These are phyloP conservation scores for Drosophila erecta DNA, from an alignment of 1,140 invertebrate genomes.

Conservation along the genomic window DNA sequence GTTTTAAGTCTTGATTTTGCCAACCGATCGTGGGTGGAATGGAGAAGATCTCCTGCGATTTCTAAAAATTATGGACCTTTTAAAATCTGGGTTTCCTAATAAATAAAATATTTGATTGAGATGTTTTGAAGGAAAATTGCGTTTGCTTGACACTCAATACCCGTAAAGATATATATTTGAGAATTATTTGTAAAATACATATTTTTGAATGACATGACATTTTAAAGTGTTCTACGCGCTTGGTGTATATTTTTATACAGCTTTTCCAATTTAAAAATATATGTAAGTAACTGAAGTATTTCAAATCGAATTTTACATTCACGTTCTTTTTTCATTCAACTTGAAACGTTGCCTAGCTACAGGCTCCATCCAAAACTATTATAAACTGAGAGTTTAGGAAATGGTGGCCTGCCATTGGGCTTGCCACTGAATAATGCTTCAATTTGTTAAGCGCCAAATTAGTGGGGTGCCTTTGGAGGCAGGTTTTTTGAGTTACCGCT, in stretches of 20 bases:
- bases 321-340: too few relatives aligned
- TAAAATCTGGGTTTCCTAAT: constrained; percentile 2
- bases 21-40: constrained; percentile 8
- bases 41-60: neutral
- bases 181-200: too few relatives aligned
- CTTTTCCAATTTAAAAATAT: too few relatives aligned
- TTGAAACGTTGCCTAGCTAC: neutral
- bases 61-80: constrained; percentile 8
- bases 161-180: too few relatives aligned
- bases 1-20: constrained; percentile 28
- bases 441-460: neutral
- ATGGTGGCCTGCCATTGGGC: constrained; percentile 32
- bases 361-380: neutral
- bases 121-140: neutral
- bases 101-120: constrained; percentile 29
- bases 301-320: neutral
- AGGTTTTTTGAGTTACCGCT: constrained; percentile 12
- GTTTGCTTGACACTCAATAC: neutral
- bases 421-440: neutral
- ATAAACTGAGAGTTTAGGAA: neutral
- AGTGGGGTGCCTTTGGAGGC: neutral
- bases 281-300: too few relatives aligned
- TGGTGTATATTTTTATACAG: too few relatives aligned
- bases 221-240: too few relatives aligned
- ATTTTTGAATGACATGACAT: too few relatives aligned